These are phyloP conservation scores for Drosophila triauraria DNA, from an alignment of 1,140 invertebrate genomes.

Conservation along the genomic window DNA sequence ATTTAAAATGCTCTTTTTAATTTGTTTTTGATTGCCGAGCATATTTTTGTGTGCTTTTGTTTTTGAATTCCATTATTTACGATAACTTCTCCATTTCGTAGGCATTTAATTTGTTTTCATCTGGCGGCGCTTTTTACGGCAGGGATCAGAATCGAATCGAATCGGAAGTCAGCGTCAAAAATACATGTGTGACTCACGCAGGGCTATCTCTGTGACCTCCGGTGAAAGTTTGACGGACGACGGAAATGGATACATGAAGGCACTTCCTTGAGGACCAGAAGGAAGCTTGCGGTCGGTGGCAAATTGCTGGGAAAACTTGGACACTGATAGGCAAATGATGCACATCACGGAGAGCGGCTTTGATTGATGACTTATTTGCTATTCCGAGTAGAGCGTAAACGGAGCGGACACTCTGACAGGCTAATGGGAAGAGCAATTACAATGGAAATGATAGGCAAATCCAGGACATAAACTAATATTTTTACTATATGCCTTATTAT, in stretches of 20 bases:
- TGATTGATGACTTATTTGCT: conserved; percentile 50
- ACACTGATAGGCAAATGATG: conserved; percentile 51
- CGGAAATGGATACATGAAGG: conserved; percentile 47
- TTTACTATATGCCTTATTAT: background rate
- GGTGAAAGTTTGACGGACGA: conserved; percentile 48
- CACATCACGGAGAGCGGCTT: conserved; percentile 16
- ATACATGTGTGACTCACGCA: conserved; percentile 60
- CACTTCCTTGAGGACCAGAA: conserved; percentile 28
- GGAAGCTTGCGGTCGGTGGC: conserved; percentile 13
- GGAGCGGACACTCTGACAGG: background rate
- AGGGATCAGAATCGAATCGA: conserved; percentile 9
- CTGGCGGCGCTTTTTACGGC: too few relatives aligned
- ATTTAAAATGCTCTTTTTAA: conserved; percentile 66
- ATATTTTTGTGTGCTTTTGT: conserved; percentile 53
- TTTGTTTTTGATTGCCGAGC: conserved; percentile 66
- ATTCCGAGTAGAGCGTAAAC: background rate
- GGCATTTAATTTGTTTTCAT: conserved; percentile 66
- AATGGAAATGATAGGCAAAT: background rate
- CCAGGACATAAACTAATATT: background rate
- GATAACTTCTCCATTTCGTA: conserved; percentile 45
- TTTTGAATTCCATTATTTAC: conserved; percentile 53
- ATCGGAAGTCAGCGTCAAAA: conserved; percentile 33
- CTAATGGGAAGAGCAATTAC: conserved; percentile 32
- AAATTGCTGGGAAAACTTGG: conserved; percentile 27
- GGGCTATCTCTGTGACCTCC: conserved; percentile 3